A percentile compares a stretch with the other conserved stretches of the same genome.
phyloP scores from a whole-genome alignment of 2,888 invertebrate genomes.

The Mesoligia furuncula region DNA sequence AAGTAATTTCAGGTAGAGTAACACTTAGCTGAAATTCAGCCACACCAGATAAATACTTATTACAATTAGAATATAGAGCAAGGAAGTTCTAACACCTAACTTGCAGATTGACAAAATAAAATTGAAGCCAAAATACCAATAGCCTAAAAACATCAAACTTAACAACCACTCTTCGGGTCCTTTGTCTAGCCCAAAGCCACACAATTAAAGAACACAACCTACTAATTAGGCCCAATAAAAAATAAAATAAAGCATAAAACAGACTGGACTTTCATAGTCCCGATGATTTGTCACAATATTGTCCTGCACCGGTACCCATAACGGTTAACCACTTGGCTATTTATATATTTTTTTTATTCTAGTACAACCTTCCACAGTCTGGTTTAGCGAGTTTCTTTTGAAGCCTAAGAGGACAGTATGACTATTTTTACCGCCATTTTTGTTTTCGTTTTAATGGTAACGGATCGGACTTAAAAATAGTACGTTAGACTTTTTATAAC shows the following conservation, averaged over 20 bases:
- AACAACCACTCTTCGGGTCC: not conserved
- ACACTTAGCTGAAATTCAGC: not conserved
- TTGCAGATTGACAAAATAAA: not conserved
- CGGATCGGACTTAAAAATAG: conserved; percentile 67
- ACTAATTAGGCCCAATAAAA: conserved; percentile 47
- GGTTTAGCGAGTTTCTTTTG: conserved; percentile 69
- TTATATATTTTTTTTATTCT: conserved; percentile 77
- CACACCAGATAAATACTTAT: not conserved
- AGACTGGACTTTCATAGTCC: conserved; percentile 38
- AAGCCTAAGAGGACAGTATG: conserved; percentile 65
- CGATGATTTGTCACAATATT: conserved; percentile 76
- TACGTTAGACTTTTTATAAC: conserved; percentile 47
- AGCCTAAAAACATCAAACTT: not conserved
- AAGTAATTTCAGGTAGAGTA: not conserved
- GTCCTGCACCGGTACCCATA: conserved; percentile 72
- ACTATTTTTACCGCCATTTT: conserved; percentile 58
- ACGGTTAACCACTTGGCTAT: conserved; percentile 76
- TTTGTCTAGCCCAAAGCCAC: conserved; percentile 23
- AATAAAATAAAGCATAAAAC: conserved; percentile 34
- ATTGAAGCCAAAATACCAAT: not conserved
- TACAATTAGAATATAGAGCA: not conserved
- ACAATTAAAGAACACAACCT: conserved; percentile 20
- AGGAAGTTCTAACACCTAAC: not conserved
- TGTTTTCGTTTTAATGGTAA: conserved; percentile 64
- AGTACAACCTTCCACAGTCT: conserved; percentile 69